Evolutionary conservation across 2,113 vertebrate genomes (phyloP), one percentile per base, ranked within the genome.

Genomic region (Oreocharis arfaki): DNA sequence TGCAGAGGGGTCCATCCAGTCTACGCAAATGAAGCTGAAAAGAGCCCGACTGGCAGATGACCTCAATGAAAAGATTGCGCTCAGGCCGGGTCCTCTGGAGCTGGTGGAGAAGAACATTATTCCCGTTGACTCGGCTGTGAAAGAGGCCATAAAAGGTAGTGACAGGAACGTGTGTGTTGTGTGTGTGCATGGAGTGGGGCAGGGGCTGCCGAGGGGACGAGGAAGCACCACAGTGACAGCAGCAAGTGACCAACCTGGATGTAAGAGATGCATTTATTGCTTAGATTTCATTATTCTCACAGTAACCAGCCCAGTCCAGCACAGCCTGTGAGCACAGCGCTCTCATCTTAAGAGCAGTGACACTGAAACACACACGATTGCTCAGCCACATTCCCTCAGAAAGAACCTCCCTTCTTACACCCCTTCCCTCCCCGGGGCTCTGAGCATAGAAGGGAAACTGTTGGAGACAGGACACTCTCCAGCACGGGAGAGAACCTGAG

Each of bases 61-160:
- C 93, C 98, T 99, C 96, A 99, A 99, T 50, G 98, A 99, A 96
- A 99, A 98, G 97, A 99, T 99, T 71, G 98, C 99, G 60, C 98
- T 99, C 75, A 98, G 99, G 86, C 99, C 98, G 0, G 99, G 99
- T 59, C 99, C 99, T 11, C 93, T 99, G 97, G 99, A 99, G 96
- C 98, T 99, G 98, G 98, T 99, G 93, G 98, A 99, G 97, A 99
- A 99, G 98, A 99, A 99, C 92, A 99, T 99, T 60, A 98, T 99
- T 92, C 98, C 99, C 4, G 97, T 99, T 16, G 98, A 99, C 96
- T 98, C 98, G 6, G 97, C 98, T 76, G 96, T 99, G 97, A 99
- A 99, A 96, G 98, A 98, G 74, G 98, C 98, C 74, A 98, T 98
- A 90, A 99, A 99, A 99, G 99, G 99, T 99, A 99, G 86, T 63